Percentiles rank a stretch among this genome's conserved stretches.
Evolutionary conservation across 2,888 invertebrate genomes (phyloP).

Genomic region (Deilephila elpenor): DNA sequence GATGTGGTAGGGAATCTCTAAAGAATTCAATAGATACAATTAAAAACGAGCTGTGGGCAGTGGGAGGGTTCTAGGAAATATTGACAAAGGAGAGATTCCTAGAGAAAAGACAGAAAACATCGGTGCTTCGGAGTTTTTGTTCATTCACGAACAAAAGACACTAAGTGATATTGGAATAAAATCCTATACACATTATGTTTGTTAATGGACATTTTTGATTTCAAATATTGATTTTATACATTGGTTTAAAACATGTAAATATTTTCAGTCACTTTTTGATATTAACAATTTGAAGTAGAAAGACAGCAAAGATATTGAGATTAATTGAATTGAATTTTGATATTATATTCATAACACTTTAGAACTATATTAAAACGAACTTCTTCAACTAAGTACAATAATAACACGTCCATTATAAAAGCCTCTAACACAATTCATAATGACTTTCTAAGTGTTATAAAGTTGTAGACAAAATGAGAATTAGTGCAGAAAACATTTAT

Average conservation of each 20-base stretch:
- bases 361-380: no score
- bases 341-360: no score
- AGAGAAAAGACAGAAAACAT: neutral
- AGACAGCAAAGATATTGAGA: no score
- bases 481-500: slow-evolving; percentile 42
- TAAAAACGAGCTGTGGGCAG: neutral
- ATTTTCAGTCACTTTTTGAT: no score
- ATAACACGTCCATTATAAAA: neutral
- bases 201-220: no score
- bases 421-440: neutral
- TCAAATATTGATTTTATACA: no score
- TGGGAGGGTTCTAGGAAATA: neutral
- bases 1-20: neutral
- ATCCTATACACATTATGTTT: no score
- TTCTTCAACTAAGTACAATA: neutral
- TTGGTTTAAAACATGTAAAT: no score
- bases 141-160: neutral
- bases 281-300: no score
- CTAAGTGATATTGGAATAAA: no score
- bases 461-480: slow-evolving; percentile 27
- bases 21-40: neutral
- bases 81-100: neutral
- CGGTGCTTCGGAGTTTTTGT: neutral
- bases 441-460: slow-evolving; percentile 23
- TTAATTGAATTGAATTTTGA: no score